Evolutionary conservation across 1,140 invertebrate species (phyloP), one percentile per base, ranked within the genome.

Genomic region (Drepana arcuata): DNA sequence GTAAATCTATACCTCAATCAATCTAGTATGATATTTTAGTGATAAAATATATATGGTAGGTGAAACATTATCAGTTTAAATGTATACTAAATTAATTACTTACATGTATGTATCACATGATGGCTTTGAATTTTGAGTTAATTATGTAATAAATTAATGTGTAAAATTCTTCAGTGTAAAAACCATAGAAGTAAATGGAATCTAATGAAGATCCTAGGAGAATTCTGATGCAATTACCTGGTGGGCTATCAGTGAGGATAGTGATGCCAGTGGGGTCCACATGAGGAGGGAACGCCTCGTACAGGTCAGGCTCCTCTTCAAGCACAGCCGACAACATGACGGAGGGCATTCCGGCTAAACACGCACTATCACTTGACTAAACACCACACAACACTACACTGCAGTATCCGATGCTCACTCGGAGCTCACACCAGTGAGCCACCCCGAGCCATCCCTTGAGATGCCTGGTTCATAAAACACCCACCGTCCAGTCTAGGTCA

Each of bases 241-340:
- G 82, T 35, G 83, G 82, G 48, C 81, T 84, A 38, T 85, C 83
- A 25, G 77, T 81, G 48, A 88, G 79, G 53, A 88, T 87, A 18
- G 89, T 87, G 52, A 91, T 91, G 41, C 89, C 88, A 33, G 85
- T 87, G 29, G 88, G 88, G 55, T 92, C 91, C 44, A 92, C 90
- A 74, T 91, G 89, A 18, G 89, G 88, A 40, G 90, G 87, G 69
- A 90, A 92, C 29, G 86, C 88, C 67, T 92, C 90, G 51, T 91
- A 90, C 41, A 89, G 82, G 70, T 91, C 89, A 38, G 87, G 86
- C 77, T 91, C 88, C 80, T 91, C 90, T 84, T 90, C 89, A 50
- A 90, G 83, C 62, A 87, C 87, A 58, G 84, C 83, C 25, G 85
- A 83, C 83, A 86, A 80, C 75, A 84, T 84, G 41, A 68, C 68